Base-by-base conservation (phyloP, 2,888 invertebrate species). In the Lycophotia porphyrea region DNA sequence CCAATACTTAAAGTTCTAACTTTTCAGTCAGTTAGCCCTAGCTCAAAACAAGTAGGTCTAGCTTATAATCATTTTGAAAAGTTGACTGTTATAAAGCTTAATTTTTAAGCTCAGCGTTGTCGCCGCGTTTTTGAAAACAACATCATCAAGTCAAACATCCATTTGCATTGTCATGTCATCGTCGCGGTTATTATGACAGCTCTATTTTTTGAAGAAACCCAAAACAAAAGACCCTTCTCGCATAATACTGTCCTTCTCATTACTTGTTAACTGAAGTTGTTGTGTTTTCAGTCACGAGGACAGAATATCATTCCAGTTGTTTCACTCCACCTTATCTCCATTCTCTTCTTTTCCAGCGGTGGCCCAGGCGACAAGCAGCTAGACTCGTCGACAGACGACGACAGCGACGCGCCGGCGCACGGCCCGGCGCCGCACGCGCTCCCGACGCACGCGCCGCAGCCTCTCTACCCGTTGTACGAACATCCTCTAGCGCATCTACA, bases 321-420 rank as follows among this genome's bases (percentile, higher is more conserved):
- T 15, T 18, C 27, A 15, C 18, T 58, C 31, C 18, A 58, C 7
- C 3, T n/a, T 61, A 74, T 49, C 61, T 5, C 11, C 0, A 47
- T 65, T 60, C 21, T 68, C 39, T 84, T 74, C 68, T 1, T 77
- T 94, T 93, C 70, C 95, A 96, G 96, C 60, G 95, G 94, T 66
- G 93, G 91, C 31, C 82, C 91, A 0, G 95, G 95, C 24, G 96
- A 96, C 90, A 96, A 96, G 88, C 95, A 95, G 69, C 90, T 96
- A 5, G 96, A 96, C 85, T 96, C 96, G 0, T 96, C 96, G 0
- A 93, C 95, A 0, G 96, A 96, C 78, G 95, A 95, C 63, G 96
- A 96, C 92, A 95, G 95, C 89, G 96, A 96, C 84, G 95, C 94
- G 31, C 92, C 93, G 0, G 78, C 91, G 7, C 91, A 89, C 71